phyloP scores from a whole-genome alignment of 1,140 invertebrate genomes.

The Leptinotarsa lineolata region DNA sequence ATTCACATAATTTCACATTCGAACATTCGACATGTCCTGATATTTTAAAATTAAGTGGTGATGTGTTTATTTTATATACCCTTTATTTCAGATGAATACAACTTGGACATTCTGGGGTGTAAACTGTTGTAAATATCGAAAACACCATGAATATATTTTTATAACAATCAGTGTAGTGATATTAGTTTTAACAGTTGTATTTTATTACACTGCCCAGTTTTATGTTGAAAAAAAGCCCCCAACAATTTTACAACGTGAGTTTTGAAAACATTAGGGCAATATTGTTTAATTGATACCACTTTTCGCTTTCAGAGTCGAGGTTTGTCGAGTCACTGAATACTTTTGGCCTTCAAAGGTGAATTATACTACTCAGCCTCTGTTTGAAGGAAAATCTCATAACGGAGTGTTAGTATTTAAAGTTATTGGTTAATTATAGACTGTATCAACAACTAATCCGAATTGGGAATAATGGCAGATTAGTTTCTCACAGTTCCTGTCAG shows the following conservation, averaged over 20 bases:
- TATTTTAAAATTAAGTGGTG: too few species aligned
- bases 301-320: constrained; percentile 48
- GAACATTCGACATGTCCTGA: too few species aligned
- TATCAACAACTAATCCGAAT: too few species aligned
- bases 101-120: constrained; percentile 63
- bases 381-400: too few species aligned
- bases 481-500: too few species aligned
- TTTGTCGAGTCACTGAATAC: constrained; percentile 44
- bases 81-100: constrained; percentile 61
- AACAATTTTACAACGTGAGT: constrained; percentile 53
- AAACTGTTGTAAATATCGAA: constrained; percentile 61
- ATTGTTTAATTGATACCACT: not conserved
- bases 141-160: constrained; percentile 61
- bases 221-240: constrained; percentile 52
- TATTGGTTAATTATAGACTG: too few species aligned
- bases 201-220: constrained; percentile 59
- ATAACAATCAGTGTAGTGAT: constrained; percentile 59
- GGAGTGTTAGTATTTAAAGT: too few species aligned
- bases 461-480: too few species aligned
- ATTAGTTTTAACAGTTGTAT: constrained; percentile 58
- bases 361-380: not conserved
- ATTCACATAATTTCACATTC: too few species aligned
- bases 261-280: not conserved
- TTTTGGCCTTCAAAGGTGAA: not conserved
- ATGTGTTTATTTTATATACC: not conserved